Conservation (phyloP, 2,113 vertebrate species). For the Pseudorasbora parva region DNA sequence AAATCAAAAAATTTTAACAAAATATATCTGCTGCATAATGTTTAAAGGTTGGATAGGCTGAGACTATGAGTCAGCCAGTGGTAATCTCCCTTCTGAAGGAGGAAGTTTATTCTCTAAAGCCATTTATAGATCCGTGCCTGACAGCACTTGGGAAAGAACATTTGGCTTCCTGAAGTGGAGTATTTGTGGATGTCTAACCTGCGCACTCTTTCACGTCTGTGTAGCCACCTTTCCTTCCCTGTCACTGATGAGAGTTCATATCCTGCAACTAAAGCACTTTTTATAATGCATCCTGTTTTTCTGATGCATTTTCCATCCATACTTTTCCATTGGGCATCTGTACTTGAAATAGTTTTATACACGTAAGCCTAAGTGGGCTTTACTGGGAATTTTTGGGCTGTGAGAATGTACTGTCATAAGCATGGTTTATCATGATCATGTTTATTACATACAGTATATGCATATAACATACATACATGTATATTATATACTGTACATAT, state of each 20-base stretch:
- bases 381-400: neutral
- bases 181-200: constrained; percentile 52
- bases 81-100: constrained; percentile 34
- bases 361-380: neutral
- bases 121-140: constrained; percentile 63
- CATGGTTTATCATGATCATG: neutral
- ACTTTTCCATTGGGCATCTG: neutral
- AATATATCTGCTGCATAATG: neutral
- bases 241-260: constrained; percentile 49
- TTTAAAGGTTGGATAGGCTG: constrained; percentile 30
- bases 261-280: constrained; percentile 28
- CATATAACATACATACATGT: too few relatives aligned
- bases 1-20: neutral
- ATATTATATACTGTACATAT: too few relatives aligned
- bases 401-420: too few relatives aligned
- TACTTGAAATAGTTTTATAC: neutral
- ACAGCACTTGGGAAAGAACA: constrained; percentile 63
- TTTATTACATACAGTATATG: neutral
- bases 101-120: constrained; percentile 51
- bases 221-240: constrained; percentile 65
- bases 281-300: constrained; percentile 68
- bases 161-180: constrained; percentile 67
- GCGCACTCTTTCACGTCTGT: constrained; percentile 59
- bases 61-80: constrained; percentile 20
- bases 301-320: constrained; percentile 12